phyloP scores from a whole-genome alignment of 2,113 vertebrate species.

The Sterrhoptilus dennistouni region DNA sequence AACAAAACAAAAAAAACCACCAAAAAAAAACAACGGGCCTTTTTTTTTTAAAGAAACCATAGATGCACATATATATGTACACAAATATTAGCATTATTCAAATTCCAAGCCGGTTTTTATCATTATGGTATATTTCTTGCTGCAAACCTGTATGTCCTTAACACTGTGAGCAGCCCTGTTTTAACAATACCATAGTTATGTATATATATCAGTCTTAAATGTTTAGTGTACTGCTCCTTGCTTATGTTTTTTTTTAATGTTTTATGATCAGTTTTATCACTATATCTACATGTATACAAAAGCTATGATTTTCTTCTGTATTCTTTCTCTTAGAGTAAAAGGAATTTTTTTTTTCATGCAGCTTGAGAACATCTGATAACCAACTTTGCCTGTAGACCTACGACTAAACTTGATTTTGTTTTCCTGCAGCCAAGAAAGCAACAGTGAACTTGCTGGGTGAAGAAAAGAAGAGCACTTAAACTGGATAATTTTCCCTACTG shows the following conservation, averaged over 20 bases:
- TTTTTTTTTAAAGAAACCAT: not conserved
- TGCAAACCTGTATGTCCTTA: not conserved
- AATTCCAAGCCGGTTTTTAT: not conserved
- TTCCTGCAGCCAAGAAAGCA: conserved; percentile 88
- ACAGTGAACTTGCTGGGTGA: conserved; percentile 93
- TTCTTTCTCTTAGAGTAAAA: not conserved
- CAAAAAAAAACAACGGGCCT: not conserved
- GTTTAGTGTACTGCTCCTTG: not conserved
- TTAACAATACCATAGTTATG: not conserved
- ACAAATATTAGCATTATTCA: not conserved
- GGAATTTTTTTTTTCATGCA: not conserved
- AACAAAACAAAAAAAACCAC: too few relatives aligned
- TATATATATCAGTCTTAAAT: not conserved
- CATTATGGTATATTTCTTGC: not conserved
- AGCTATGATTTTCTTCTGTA: not conserved
- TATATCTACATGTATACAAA: not conserved
- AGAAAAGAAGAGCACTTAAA: conserved; percentile 91
- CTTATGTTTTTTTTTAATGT: not conserved
- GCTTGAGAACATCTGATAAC: not conserved
- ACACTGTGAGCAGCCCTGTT: not conserved
- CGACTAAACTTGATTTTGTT: not conserved
- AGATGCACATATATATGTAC: not conserved
- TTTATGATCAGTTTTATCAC: not conserved
- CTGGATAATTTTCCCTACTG: not conserved
- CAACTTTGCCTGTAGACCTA: not conserved